These are phyloP conservation scores for Gnatocerus cornutus DNA, from an alignment of 2,888 invertebrate species.

Conservation along the genomic window DNA sequence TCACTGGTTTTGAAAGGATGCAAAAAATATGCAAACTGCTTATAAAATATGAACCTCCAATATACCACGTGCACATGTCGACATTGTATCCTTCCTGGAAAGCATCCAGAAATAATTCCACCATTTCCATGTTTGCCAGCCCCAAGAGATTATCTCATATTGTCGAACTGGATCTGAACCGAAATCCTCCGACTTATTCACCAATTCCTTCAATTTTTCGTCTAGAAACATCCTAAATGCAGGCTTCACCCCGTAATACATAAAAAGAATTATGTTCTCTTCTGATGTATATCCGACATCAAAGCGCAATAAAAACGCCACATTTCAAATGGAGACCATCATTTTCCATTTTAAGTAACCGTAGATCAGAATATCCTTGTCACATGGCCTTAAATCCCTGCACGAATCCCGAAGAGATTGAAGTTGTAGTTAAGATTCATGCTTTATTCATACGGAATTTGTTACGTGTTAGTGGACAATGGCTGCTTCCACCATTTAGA, in stretches of 20 bases:
- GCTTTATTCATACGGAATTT: slow-evolving; percentile 60
- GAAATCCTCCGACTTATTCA: slow-evolving; percentile 19
- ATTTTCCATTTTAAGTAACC: slow-evolving; percentile 64
- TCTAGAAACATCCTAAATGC: slow-evolving; percentile 33
- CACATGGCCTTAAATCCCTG: slow-evolving; percentile 54
- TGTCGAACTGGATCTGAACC: neutral
- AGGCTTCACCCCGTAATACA: slow-evolving; percentile 51
- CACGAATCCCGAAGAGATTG: slow-evolving; percentile 56
- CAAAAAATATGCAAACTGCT: too few species aligned
- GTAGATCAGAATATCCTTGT: slow-evolving; percentile 57
- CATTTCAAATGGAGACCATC: slow-evolving; percentile 63
- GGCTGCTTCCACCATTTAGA: slow-evolving; percentile 23
- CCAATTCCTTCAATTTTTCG: slow-evolving; percentile 19
- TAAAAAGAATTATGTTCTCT: slow-evolving; percentile 59
- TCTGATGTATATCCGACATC: slow-evolving; percentile 61
- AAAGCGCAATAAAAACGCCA: slow-evolving; percentile 63
- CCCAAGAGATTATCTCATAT: neutral
- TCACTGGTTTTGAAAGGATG: too few species aligned
- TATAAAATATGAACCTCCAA: too few species aligned
- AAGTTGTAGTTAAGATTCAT: slow-evolving; percentile 58
- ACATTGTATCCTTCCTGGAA: too few species aligned
- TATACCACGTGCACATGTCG: too few species aligned
- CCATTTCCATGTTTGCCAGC: too few species aligned
- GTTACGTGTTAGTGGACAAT: slow-evolving; percentile 56
- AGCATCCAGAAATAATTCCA: too few species aligned